Evolutionary conservation across 2,113 vertebrate genomes (phyloP).

Genomic region (Dromas ardeola): DNA sequence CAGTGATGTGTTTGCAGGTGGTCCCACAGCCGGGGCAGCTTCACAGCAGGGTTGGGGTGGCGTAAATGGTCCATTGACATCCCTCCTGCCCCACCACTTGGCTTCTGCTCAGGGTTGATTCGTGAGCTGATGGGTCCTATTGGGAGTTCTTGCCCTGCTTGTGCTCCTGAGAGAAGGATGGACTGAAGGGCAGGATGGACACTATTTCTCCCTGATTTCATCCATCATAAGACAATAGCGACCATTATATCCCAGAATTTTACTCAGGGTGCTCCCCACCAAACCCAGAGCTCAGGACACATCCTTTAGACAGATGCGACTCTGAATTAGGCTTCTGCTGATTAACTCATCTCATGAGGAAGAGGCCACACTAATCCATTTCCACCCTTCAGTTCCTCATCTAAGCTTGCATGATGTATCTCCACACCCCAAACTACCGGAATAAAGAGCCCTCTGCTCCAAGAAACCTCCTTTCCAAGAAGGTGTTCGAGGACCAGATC

Average conservation of each 20-base stretch:
- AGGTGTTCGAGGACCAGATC: background rate
- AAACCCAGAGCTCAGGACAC: background rate
- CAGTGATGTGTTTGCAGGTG: background rate
- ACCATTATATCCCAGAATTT: background rate
- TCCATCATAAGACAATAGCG: background rate
- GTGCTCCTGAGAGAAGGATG: background rate
- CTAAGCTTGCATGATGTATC: rapidly evolving
- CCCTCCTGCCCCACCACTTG: background rate
- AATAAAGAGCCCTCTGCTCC: background rate
- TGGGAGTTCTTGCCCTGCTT: background rate
- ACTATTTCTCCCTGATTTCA: background rate
- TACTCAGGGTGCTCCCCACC: background rate
- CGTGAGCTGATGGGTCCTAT: background rate
- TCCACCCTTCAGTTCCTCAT: background rate
- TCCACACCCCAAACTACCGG: background rate
- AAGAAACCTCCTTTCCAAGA: background rate
- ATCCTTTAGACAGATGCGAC: background rate
- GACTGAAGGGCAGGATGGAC: background rate
- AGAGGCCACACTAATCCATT: background rate
- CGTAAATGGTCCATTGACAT: background rate
- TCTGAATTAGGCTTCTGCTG: background rate
- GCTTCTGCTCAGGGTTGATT: background rate
- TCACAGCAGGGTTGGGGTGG: background rate
- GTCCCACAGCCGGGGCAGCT: background rate
- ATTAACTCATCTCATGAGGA: background rate